A percentile compares a stretch with the other conserved stretches of the same genome.
phyloP scores from a whole-genome alignment of 37 sponge, comb jelly and placozoan genomes.

The Spongilla lacustris region DNA sequence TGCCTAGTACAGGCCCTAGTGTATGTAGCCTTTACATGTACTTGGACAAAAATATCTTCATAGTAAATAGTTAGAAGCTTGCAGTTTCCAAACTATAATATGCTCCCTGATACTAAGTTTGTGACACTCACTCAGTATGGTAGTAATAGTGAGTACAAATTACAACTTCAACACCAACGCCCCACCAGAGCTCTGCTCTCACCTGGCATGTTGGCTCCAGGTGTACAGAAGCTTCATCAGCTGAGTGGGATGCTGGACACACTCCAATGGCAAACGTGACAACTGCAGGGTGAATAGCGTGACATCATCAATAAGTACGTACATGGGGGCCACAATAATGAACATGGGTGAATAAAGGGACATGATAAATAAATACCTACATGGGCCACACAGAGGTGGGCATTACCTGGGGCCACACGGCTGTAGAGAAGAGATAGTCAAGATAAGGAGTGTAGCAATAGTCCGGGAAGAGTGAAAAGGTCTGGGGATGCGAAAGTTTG shows the following conservation, averaged over 20 bases:
- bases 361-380: too few species aligned
- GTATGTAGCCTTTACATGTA: too few species aligned
- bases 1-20: too few species aligned
- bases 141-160: too few species aligned
- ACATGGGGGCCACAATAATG: too few species aligned
- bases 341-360: background rate
- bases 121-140: too few species aligned
- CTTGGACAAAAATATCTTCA: too few species aligned
- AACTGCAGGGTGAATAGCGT: constrained; percentile 29
- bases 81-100: too few species aligned
- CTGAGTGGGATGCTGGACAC: constrained; percentile 80
- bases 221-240: constrained; percentile 66
- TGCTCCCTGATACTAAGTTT: too few species aligned
- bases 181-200: background rate
- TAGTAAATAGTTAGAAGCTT: too few species aligned
- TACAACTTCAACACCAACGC: too few species aligned
- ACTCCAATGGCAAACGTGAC: constrained; percentile 59
- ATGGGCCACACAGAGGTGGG: background rate
- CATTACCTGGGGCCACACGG: constrained; percentile 84
- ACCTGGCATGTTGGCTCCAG: constrained; percentile 63
- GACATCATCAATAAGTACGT: background rate
- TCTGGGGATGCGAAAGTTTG: background rate
- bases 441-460: constrained; percentile 51
- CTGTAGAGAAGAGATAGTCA: constrained; percentile 25
- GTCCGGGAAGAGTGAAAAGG: constrained; percentile 26